Evolutionary conservation across 2,113 vertebrate species (phyloP).

Genomic region (Potamarius usumacintae): DNA sequence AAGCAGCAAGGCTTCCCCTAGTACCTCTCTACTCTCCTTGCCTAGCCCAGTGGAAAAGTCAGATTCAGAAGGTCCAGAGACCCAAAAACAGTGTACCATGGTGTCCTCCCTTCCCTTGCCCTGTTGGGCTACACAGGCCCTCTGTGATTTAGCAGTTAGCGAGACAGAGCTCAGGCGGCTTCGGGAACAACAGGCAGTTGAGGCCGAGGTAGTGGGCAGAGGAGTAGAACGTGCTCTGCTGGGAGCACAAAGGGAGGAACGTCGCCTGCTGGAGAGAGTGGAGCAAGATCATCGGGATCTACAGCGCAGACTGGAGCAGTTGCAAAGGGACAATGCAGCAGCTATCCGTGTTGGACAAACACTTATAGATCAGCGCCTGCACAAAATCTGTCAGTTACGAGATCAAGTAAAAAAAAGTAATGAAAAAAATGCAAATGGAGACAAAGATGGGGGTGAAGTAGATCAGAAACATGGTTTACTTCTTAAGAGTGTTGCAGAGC

Average conservation of each 20-base stretch:
- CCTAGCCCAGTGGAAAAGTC: constrained; percentile 44
- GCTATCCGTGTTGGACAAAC: constrained; percentile 64
- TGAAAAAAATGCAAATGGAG: constrained; percentile 52
- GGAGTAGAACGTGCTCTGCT: constrained; percentile 70
- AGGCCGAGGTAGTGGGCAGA: constrained; percentile 59
- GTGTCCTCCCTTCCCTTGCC: constrained; percentile 48
- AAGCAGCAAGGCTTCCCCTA: constrained; percentile 49
- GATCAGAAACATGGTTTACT: constrained; percentile 54
- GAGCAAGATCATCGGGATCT: constrained; percentile 73
- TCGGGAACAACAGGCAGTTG: constrained; percentile 58
- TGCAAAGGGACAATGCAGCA: constrained; percentile 69
- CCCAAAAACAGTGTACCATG: neutral
- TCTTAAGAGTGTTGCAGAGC: constrained; percentile 63
- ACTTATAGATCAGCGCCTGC: constrained; percentile 65
- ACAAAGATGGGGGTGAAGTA: constrained; percentile 41
- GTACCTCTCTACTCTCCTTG: constrained; percentile 45
- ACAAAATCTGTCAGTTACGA: constrained; percentile 62
- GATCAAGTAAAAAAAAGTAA: constrained; percentile 44
- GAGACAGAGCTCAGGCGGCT: constrained; percentile 64
- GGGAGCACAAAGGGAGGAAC: constrained; percentile 70
- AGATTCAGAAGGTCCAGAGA: constrained; percentile 46
- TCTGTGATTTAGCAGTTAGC: constrained; percentile 62
- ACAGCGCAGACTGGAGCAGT: constrained; percentile 68
- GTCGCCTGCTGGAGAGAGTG: constrained; percentile 70
- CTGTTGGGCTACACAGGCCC: constrained; percentile 67